Evolutionary conservation across 1,140 invertebrate species (phyloP).

Genomic region (Atta cephalotes): DNA sequence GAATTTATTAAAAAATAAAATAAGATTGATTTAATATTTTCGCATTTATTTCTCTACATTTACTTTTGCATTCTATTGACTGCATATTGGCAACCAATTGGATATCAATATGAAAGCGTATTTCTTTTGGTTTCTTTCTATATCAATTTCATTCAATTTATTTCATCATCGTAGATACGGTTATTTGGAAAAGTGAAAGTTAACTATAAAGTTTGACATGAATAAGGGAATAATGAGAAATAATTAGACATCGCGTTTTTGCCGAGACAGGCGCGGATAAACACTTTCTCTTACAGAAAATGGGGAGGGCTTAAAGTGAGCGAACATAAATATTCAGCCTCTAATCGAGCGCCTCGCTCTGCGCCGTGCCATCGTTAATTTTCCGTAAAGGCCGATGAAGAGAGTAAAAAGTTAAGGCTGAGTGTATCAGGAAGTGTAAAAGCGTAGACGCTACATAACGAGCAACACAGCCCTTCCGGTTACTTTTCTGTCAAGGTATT

Average conservation of each 20-base stretch:
- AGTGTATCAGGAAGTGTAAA: slow-evolving; percentile 58
- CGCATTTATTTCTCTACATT: background rate
- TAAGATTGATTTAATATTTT: background rate
- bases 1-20: too few species aligned
- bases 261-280: slow-evolving; percentile 31
- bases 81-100: background rate
- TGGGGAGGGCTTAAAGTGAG: slow-evolving; percentile 9
- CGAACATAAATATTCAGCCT: slow-evolving; percentile 67
- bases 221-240: slow-evolving; percentile 39
- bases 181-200: slow-evolving; percentile 9
- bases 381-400: slow-evolving; percentile 60
- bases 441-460: slow-evolving; percentile 58
- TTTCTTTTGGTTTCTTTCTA: background rate
- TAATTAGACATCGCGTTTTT: slow-evolving; percentile 50
- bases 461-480: slow-evolving; percentile 53
- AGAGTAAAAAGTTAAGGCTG: slow-evolving; percentile 64
- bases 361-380: slow-evolving; percentile 58
- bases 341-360: slow-evolving; percentile 56
- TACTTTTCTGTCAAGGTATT: slow-evolving; percentile 58
- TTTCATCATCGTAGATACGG: background rate
- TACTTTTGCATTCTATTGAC: background rate
- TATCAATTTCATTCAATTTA: background rate
- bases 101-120: background rate
- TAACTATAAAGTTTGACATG: slow-evolving; percentile 9
- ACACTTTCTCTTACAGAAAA: slow-evolving; percentile 53